phyloP scores from a whole-genome alignment of 2,888 invertebrate species.

The Zele albiditarsus region DNA sequence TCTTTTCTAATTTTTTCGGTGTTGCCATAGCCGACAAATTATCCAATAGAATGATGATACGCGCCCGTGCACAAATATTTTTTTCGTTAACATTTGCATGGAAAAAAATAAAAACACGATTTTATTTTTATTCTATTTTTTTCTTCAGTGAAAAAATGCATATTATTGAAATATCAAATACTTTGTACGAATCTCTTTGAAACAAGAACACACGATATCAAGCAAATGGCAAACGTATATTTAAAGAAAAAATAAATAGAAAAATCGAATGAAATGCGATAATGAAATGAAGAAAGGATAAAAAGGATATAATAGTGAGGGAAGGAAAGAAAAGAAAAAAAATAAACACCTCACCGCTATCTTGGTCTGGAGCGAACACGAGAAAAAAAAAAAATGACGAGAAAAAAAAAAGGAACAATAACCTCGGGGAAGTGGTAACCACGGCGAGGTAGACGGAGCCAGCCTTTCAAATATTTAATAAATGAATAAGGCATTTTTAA shows the following conservation, averaged over 20 bases:
- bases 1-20: not conserved
- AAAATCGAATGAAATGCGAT: conserved; percentile 26
- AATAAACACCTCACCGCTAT: conserved; percentile 56
- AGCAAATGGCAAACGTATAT: conserved; percentile 27
- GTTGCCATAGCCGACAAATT: not conserved
- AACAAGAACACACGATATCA: conserved; percentile 25
- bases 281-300: conserved; percentile 38
- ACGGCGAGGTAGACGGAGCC: conserved; percentile 46
- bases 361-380: conserved; percentile 55
- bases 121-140: conserved; percentile 29
- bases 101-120: conserved; percentile 2
- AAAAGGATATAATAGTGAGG: conserved; percentile 58
- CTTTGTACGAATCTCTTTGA: conserved; percentile 25
- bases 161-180: conserved; percentile 42
- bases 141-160: conserved; percentile 38
- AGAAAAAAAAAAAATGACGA: conserved; percentile 10
- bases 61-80: not conserved
- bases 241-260: conserved; percentile 7
- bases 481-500: conserved; percentile 70
- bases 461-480: conserved; percentile 68
- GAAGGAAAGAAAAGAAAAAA: conserved; percentile 44
- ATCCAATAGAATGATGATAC: not conserved
- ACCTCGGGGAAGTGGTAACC: conserved; percentile 43
- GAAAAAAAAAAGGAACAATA: conserved; percentile 53
- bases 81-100: not conserved